Evolutionary conservation across 2,113 vertebrate genomes (phyloP).

Genomic region (Aptenodytes forsteri): DNA sequence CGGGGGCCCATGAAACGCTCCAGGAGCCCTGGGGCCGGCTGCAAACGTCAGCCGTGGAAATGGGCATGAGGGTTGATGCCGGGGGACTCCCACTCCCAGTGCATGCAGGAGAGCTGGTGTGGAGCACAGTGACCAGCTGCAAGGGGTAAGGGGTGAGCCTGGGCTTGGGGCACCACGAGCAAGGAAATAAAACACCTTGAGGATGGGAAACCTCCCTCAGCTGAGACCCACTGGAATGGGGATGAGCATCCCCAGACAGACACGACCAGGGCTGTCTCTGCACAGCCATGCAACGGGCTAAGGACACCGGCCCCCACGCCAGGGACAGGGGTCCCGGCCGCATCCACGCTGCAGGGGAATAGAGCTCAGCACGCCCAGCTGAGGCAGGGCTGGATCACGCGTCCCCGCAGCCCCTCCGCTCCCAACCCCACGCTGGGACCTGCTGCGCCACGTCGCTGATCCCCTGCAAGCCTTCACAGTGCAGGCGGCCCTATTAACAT

Average conservation of each 20-base stretch:
- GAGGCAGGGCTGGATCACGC: neutral
- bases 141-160: neutral
- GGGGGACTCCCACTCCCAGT: accelerated
- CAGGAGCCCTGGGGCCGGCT: neutral
- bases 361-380: neutral
- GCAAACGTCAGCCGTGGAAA: neutral
- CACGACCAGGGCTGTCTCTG: neutral
- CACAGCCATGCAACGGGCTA: accelerated
- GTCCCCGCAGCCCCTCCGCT: accelerated
- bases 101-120: accelerated
- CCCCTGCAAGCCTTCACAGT: neutral
- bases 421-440: accelerated
- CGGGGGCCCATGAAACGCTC: accelerated
- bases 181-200: neutral
- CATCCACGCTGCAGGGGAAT: accelerated
- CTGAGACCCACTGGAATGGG: neutral
- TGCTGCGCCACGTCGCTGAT: accelerated
- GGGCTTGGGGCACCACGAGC: accelerated
- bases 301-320: accelerated
- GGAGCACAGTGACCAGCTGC: neutral
- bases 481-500: neutral
- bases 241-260: neutral
- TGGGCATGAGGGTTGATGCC: neutral
- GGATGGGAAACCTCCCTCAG: neutral
- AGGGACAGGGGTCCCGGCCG: neutral